These are phyloP conservation scores for Lacerta agilis DNA, from an alignment of 2,797 vertebrate genomes.

Conservation along the genomic window DNA sequence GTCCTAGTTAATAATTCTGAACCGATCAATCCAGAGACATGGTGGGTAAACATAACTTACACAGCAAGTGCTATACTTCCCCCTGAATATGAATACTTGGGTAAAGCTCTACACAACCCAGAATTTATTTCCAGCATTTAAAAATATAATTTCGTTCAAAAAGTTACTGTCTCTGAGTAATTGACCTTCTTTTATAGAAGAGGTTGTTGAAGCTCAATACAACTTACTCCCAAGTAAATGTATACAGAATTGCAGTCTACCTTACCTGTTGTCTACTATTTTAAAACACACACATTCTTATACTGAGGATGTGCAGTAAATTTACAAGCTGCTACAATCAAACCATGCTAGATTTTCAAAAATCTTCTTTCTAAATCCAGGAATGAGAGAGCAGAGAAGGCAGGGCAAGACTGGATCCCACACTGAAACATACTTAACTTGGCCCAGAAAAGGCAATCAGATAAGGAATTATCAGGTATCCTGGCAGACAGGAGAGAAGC, in stretches of 20 bases:
- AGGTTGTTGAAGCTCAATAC: neutral
- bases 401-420: neutral
- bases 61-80: neutral
- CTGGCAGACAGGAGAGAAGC: too few species aligned
- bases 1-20: neutral
- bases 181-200: neutral
- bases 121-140: neutral
- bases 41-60: neutral
- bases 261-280: neutral
- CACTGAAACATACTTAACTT: neutral
- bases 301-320: neutral
- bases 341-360: neutral
- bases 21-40: neutral
- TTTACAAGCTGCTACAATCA: neutral
- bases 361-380: neutral
- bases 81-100: neutral
- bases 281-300: neutral
- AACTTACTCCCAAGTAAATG: neutral
- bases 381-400: neutral
- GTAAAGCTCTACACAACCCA: neutral
- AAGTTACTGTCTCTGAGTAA: too few species aligned
- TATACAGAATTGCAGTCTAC: neutral
- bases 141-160: neutral
- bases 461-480: too few species aligned
- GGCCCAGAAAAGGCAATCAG: too few species aligned